phyloP scores from a whole-genome alignment of 2,888 invertebrate species.

The Zaprionus bogoriensis region DNA sequence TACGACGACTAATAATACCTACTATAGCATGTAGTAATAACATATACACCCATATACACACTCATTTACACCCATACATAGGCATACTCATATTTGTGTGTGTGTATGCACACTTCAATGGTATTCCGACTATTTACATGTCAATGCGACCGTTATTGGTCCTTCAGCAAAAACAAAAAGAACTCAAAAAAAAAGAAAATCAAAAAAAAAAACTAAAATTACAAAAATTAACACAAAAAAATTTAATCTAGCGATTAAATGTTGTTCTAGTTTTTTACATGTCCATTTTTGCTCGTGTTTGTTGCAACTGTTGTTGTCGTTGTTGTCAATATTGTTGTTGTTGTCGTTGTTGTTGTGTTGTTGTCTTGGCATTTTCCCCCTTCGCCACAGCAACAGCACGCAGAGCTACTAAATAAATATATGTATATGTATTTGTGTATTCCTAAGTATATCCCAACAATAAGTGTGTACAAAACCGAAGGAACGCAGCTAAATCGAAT shows the following conservation, averaged over 20 bases:
- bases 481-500: background rate
- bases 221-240: background rate
- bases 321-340: conserved; percentile 43
- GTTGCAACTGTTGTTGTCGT: conserved; percentile 66
- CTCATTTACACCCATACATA: background rate
- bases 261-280: conserved; percentile 59
- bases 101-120: conserved; percentile 23
- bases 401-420: conserved; percentile 15
- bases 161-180: conserved; percentile 4
- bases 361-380: conserved; percentile 14
- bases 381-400: conserved; percentile 36
- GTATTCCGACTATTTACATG: conserved; percentile 65
- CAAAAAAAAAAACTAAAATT: background rate
- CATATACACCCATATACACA: background rate
- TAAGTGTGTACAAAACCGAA: conserved; percentile 21
- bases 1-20: background rate
- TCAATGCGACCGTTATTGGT: conserved; percentile 64
- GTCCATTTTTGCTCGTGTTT: conserved; percentile 64
- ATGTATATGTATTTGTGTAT: background rate
- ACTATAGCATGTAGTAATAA: too few relatives aligned
- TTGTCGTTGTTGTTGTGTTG: conserved; percentile 30
- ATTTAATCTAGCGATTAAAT: conserved; percentile 32
- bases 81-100: conserved; percentile 4
- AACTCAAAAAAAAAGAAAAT: background rate
- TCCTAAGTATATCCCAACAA: conserved; percentile 14